A percentile compares a stretch with the other conserved stretches of the same genome.
Conservation (phyloP, 1,140 invertebrate genomes). For the Chironomus striatipennis region DNA sequence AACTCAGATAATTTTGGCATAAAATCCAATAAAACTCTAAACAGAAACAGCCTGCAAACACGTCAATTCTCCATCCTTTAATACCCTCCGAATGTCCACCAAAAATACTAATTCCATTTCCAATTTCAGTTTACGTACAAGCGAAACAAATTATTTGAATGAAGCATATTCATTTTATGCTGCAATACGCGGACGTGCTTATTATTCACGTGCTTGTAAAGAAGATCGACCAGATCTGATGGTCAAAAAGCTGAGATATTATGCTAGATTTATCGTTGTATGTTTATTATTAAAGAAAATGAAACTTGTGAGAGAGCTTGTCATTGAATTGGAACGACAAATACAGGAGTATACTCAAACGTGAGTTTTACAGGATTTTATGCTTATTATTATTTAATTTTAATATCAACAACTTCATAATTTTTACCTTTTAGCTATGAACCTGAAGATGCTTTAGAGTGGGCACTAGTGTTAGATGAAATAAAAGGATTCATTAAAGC, state of each 20-base stretch:
- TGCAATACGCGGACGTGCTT: constrained; percentile 85
- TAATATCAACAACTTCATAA: not conserved
- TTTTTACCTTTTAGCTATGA: constrained; percentile 54
- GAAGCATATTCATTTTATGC: constrained; percentile 96
- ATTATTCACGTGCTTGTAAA: constrained; percentile 88
- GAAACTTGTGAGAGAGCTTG: constrained; percentile 85
- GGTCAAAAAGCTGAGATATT: constrained; percentile 96
- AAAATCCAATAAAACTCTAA: too few species aligned
- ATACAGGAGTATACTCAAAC: constrained; percentile 90
- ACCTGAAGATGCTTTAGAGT: constrained; percentile 93
- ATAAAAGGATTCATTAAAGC: constrained; percentile 92
- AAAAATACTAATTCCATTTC: constrained; percentile 24
- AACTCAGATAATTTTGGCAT: too few species aligned
- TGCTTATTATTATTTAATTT: too few species aligned
- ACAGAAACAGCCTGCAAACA: too few species aligned
- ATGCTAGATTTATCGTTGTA: constrained; percentile 94
- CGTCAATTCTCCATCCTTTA: too few species aligned
- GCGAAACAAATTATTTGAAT: constrained; percentile 92
- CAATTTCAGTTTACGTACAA: constrained; percentile 72
- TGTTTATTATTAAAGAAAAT: constrained; percentile 90
- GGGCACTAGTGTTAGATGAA: constrained; percentile 89
- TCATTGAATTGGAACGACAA: constrained; percentile 82
- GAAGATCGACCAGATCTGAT: constrained; percentile 93
- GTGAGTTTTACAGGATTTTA: constrained; percentile 31
- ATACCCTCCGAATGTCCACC: too few species aligned